These are phyloP conservation scores for Barypeithes pellucidus DNA, from an alignment of 2,888 invertebrate species.

Conservation along the genomic window DNA sequence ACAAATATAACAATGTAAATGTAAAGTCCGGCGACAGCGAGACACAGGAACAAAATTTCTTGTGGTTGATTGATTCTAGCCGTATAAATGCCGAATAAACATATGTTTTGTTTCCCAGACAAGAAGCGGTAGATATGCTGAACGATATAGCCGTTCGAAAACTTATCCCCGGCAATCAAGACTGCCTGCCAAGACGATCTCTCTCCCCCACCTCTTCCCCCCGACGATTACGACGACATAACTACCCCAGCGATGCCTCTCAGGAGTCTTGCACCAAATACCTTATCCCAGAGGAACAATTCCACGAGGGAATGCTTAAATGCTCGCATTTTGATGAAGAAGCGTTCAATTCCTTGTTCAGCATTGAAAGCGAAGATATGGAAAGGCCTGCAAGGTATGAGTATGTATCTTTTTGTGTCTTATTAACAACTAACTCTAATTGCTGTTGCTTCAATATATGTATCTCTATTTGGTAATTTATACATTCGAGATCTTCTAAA, in stretches of 20 bases:
- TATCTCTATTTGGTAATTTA: no score
- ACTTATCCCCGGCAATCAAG: conserved; percentile 75
- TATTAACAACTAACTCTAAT: conserved; percentile 16
- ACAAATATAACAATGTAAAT: no score
- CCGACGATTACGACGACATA: conserved; percentile 64
- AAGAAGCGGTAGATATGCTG: conserved; percentile 90
- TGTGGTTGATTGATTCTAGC: no score
- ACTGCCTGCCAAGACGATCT: conserved; percentile 68
- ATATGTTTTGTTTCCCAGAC: conserved; percentile 70
- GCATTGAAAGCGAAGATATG: conserved; percentile 67
- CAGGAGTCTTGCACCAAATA: conserved; percentile 62
- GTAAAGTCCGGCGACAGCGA: no score
- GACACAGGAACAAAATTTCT: no score
- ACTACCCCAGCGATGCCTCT: conserved; percentile 70
- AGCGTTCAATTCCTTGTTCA: conserved; percentile 68
- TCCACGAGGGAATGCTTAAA: conserved; percentile 69
- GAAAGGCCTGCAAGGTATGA: conserved; percentile 65
- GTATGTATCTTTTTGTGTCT: conserved; percentile 37
- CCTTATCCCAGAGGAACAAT: conserved; percentile 68
- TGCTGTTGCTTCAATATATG: no score
- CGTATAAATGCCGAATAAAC: no score
- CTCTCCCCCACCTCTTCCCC: conserved; percentile 77
- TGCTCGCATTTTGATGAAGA: conserved; percentile 68
- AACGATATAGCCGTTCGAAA: conserved; percentile 86
- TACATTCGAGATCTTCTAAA: no score